Base-by-base conservation (phyloP, 2,888 invertebrate genomes). In the Limnephilus lunatus region DNA sequence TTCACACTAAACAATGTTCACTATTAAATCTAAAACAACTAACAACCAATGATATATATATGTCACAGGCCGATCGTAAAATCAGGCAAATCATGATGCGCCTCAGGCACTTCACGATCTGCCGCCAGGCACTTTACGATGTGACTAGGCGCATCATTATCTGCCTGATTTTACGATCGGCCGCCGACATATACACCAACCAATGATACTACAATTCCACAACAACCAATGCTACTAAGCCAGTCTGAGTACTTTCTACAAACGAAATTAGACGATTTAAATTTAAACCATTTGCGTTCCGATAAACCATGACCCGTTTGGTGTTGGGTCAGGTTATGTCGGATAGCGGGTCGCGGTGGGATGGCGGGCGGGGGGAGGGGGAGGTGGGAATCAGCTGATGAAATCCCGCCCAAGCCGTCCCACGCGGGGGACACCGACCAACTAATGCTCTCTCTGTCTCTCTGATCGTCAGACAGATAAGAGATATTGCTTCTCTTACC, bases 351-450 rank as follows among this genome's bases (percentile, higher is more conserved):
- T n/a, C 19, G 68, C 1, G 15, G n/a, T 3, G 89, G 81, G 25
- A 83, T 11, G 82, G 82, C 25, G 85, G 14, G 53, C 68, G 30
- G 82, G 30, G 53, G 35, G 80, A 83, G 53, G 90, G 81, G 85
- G 85, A 39, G 53, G 90, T 53, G 85, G 85, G 31, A 68, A 68
- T 25, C 90, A 90, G 90, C 90, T 90, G 90, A 85, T 85, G 53
- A 80, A 35, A 48, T 83, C 85, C 90, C 90, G 90, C 90, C 90
- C 90, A 90, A 48, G 32, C 35, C 35, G 85, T 81, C 90, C 53
- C 85, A 11, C n/a, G 68, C 30, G 85, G 31, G 35, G 35, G 85
- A 5, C 39, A 68, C 48, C 35, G 15, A 68, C 9, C 12, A 53
- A 68, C 48, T 14, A 31, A 11, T 85, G 35, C 53, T 68, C 1